A percentile compares a stretch with the other conserved stretches of the same genome.
Evolutionary conservation across 2,888 invertebrate species (phyloP).

Genomic region (Cremastobaeus sp.): DNA sequence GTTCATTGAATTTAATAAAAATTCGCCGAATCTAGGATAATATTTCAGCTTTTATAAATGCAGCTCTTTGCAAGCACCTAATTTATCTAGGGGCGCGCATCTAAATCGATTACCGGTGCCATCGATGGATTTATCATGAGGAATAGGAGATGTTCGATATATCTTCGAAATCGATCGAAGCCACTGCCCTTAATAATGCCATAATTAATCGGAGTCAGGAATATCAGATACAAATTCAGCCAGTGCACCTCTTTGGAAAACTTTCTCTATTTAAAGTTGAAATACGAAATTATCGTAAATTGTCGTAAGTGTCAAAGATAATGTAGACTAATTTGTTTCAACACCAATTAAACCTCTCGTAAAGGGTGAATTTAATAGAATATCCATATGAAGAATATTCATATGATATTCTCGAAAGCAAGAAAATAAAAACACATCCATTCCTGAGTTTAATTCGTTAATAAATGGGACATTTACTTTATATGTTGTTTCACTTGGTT

Average conservation of each 20-base stretch:
- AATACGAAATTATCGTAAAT: constrained; percentile 38
- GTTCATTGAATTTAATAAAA: constrained; percentile 14
- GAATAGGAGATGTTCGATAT: constrained; percentile 19
- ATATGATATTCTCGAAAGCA: no score
- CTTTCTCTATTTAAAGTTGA: constrained; percentile 56
- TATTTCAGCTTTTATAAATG: no score
- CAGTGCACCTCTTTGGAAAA: constrained; percentile 35
- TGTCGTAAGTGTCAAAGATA: constrained; percentile 44
- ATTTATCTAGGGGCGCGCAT: no score
- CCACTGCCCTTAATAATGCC: constrained; percentile 52
- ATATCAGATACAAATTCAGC: constrained; percentile 52
- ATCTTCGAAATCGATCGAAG: constrained; percentile 45
- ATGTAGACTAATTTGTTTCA: constrained; percentile 48
- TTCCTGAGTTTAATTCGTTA: no score
- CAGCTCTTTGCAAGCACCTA: no score
- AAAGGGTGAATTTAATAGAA: constrained; percentile 29
- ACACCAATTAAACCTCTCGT: constrained; percentile 31
- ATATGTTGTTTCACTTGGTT: no score
- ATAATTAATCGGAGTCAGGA: constrained; percentile 48
- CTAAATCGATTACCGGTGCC: constrained; percentile 11
- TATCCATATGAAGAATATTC: no score
- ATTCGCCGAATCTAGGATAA: no score
- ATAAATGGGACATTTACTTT: no score
- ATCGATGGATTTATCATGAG: constrained; percentile 9
- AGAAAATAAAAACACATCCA: no score